These are phyloP conservation scores for Pseudorhombus dupliciocellatus DNA, from an alignment of 2,113 vertebrate genomes.

Conservation along the genomic window DNA sequence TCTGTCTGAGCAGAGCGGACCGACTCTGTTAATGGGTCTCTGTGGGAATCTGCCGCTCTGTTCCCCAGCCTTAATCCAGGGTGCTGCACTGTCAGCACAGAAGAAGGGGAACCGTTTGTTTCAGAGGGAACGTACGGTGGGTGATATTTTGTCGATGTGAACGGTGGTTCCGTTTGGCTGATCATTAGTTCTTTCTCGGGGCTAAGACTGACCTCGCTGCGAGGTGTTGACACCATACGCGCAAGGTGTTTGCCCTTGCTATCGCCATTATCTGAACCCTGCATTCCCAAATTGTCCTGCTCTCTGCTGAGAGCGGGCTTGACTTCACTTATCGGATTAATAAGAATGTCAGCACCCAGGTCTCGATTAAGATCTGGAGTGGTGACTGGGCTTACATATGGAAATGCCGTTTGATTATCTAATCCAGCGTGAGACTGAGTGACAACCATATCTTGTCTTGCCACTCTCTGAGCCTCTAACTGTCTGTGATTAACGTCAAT, in stretches of 20 bases:
- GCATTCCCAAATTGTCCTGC: constrained; percentile 51
- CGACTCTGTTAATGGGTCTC: constrained; percentile 72
- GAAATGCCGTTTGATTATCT: constrained; percentile 76
- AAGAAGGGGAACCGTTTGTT: constrained; percentile 60
- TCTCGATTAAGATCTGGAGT: constrained; percentile 63
- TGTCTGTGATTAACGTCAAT: constrained; percentile 78
- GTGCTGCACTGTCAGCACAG: constrained; percentile 71
- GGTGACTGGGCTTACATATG: constrained; percentile 63
- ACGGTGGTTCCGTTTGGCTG: constrained; percentile 64
- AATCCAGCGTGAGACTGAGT: constrained; percentile 65
- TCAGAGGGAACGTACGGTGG: constrained; percentile 51
- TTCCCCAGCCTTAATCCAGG: constrained; percentile 55
- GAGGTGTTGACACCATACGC: constrained; percentile 66
- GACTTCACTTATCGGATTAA: constrained; percentile 55
- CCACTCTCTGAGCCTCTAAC: constrained; percentile 67
- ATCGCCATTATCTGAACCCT: constrained; percentile 35
- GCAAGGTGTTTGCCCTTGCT: constrained; percentile 69
- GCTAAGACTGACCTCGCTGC: constrained; percentile 65
- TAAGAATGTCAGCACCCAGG: constrained; percentile 37
- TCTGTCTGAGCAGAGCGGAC: constrained; percentile 63
- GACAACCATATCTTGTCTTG: constrained; percentile 71
- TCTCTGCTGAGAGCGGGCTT: constrained; percentile 51
- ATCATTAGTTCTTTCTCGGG: constrained; percentile 56
- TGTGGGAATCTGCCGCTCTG: constrained; percentile 61
- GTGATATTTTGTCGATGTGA: constrained; percentile 67